phyloP scores from a whole-genome alignment of 2,888 invertebrate species.

The Hedychridium roseum region DNA sequence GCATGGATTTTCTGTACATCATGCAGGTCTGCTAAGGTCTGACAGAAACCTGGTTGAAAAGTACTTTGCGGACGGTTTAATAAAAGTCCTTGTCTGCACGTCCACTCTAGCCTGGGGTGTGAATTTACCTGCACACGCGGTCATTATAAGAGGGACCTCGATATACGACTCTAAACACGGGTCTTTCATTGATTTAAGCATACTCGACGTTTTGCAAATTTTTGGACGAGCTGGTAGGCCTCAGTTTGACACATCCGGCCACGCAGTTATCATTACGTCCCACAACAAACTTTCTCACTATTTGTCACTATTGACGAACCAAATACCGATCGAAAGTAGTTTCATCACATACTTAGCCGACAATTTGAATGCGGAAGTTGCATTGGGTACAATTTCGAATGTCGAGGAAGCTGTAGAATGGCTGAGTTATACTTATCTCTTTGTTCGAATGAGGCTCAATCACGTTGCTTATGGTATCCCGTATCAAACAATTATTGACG shows the following conservation, averaged over 20 bases:
- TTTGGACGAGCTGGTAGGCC: slow-evolving; percentile 98
- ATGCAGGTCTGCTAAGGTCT: slow-evolving; percentile 91
- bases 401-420: slow-evolving; percentile 96
- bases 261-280: slow-evolving; percentile 94
- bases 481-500: slow-evolving; percentile 73
- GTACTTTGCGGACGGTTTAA: slow-evolving; percentile 81
- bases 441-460: slow-evolving; percentile 92
- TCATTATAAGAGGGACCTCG: slow-evolving; percentile 95
- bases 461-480: slow-evolving; percentile 79
- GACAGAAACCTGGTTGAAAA: slow-evolving; percentile 91
- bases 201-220: slow-evolving; percentile 97
- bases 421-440: slow-evolving; percentile 97
- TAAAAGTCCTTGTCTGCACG: slow-evolving; percentile 81
- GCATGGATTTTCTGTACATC: slow-evolving; percentile 92
- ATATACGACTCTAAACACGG: slow-evolving; percentile 97
- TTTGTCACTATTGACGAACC: slow-evolving; percentile 90
- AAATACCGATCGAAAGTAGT: slow-evolving; percentile 98
- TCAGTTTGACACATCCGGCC: slow-evolving; percentile 94
- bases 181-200: slow-evolving; percentile 92
- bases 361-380: slow-evolving; percentile 96
- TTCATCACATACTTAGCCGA: slow-evolving; percentile 92
- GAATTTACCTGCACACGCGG: slow-evolving; percentile 97
- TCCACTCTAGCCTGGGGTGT: slow-evolving; percentile 99
- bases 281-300: slow-evolving; percentile 94
- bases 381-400: slow-evolving; percentile 95